phyloP scores from a whole-genome alignment of 1,140 invertebrate genomes.

The Triops cancriformis region DNA sequence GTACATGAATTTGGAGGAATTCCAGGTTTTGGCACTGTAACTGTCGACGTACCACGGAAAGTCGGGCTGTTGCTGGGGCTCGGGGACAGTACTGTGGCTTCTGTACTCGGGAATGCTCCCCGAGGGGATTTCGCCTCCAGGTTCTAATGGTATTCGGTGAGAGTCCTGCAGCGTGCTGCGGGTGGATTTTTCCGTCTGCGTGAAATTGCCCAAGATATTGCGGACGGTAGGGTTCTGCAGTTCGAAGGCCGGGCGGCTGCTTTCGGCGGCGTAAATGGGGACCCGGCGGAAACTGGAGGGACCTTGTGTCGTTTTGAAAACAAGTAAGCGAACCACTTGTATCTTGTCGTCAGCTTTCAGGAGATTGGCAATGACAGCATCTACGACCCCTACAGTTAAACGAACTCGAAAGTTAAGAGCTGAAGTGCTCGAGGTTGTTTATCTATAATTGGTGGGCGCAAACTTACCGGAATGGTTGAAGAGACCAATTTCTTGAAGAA shows the following conservation, averaged over 20 bases:
- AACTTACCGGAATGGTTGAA: slow-evolving; percentile 51
- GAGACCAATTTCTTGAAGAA: slow-evolving; percentile 58
- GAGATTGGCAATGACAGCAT: background rate
- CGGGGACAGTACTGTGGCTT: background rate
- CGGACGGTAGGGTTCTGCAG: background rate
- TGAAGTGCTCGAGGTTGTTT: too few species aligned
- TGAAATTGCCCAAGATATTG: background rate
- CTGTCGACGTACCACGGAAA: slow-evolving; percentile 27
- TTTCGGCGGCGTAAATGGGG: background rate
- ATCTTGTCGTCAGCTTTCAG: slow-evolving; percentile 7
- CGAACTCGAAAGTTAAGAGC: too few species aligned
- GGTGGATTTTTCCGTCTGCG: background rate
- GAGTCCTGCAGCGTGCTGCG: background rate
- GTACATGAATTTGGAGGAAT: slow-evolving; percentile 59
- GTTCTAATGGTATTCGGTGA: background rate
- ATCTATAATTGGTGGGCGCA: background rate
- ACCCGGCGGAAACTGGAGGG: background rate
- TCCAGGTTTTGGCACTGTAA: background rate
- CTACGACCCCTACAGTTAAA: background rate
- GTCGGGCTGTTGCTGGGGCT: background rate
- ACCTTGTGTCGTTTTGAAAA: background rate
- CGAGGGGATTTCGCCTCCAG: background rate
- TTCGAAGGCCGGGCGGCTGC: background rate
- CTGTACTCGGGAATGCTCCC: background rate
- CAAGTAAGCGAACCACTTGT: background rate